phyloP scores from a whole-genome alignment of 2,888 invertebrate species.

The Drosophila maculinotata region DNA sequence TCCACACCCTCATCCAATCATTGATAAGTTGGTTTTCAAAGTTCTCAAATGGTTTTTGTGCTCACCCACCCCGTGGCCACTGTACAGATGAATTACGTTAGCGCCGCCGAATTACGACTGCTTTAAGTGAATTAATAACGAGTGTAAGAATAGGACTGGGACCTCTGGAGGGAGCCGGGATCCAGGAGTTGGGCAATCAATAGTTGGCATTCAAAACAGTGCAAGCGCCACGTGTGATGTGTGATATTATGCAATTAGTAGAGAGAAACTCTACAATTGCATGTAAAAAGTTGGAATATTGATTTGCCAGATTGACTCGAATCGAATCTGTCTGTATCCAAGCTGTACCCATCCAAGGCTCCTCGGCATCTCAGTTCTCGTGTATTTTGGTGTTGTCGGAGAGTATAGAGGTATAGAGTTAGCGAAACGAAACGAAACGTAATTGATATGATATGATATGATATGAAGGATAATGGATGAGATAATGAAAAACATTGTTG shows the following conservation, averaged over 20 bases:
- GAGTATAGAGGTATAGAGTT: constrained; percentile 30
- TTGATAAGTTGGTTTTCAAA: constrained; percentile 34
- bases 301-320: constrained; percentile 25
- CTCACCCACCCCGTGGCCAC: constrained; percentile 10
- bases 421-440: constrained; percentile 34
- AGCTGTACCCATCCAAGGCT: background rate
- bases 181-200: constrained; percentile 5
- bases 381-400: constrained; percentile 4
- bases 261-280: constrained; percentile 21
- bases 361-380: background rate
- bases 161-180: background rate
- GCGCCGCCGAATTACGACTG: constrained; percentile 47
- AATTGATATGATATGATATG: constrained; percentile 29
- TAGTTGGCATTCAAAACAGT: constrained; percentile 24
- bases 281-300: constrained; percentile 39
- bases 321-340: too few relatives aligned
- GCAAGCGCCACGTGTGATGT: constrained; percentile 33
- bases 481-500: constrained; percentile 66
- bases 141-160: background rate
- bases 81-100: constrained; percentile 53
- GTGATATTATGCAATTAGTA: constrained; percentile 45
- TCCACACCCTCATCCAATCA: constrained; percentile 2
- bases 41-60: constrained; percentile 46
- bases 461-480: constrained; percentile 20
- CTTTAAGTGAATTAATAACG: constrained; percentile 40